Percentiles rank a stretch among this genome's conserved stretches.
These are phyloP conservation scores for Cyclargus thomasi DNA, from an alignment of 1,140 invertebrate species.

Conservation along the genomic window DNA sequence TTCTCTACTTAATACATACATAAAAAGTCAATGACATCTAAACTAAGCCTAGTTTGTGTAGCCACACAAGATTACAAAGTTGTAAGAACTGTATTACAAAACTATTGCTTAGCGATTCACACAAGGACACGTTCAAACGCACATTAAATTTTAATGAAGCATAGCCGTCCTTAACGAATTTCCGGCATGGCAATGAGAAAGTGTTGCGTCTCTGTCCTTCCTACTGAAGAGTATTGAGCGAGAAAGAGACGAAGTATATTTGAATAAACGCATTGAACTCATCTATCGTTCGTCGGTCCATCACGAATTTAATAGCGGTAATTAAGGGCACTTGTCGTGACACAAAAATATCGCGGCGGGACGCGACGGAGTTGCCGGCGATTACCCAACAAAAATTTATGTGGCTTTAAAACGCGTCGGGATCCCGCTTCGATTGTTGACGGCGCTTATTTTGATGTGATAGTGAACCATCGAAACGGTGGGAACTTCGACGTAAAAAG, in stretches of 20 bases:
- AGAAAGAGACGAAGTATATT: conserved; percentile 35
- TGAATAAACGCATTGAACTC: conserved; percentile 34
- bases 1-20: too few species aligned
- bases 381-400: conserved; percentile 52
- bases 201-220: conserved; percentile 34
- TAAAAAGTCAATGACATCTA: background rate
- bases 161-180: conserved; percentile 64
- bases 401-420: conserved; percentile 39
- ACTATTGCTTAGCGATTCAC: conserved; percentile 28
- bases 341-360: conserved; percentile 64
- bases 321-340: conserved; percentile 60
- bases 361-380: conserved; percentile 58
- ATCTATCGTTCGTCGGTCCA: conserved; percentile 54
- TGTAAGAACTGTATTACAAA: background rate
- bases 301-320: conserved; percentile 60
- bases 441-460: conserved; percentile 2
- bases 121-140: conserved; percentile 36
- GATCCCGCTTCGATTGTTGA: background rate
- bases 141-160: conserved; percentile 68
- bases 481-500: background rate
- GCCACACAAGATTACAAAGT: background rate
- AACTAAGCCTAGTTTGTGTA: too few species aligned
- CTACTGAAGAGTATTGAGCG: conserved; percentile 18
- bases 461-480: background rate
- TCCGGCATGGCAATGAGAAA: conserved; percentile 45